Conservation (phyloP, 1,140 invertebrate genomes). For the Diabrotica undecimpunctata region DNA sequence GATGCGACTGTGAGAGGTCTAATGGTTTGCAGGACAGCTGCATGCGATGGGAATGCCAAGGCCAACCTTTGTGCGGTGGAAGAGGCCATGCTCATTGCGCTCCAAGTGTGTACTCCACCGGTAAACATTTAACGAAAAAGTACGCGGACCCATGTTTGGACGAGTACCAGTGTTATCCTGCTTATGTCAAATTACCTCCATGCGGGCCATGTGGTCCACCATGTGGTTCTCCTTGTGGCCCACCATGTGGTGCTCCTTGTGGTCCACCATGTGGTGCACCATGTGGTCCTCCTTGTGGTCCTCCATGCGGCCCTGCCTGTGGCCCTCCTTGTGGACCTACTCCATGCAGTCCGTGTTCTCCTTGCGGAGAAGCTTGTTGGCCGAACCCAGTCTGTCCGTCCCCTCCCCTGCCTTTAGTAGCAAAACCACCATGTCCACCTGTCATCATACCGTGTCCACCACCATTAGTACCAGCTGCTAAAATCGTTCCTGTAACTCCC, state of each 20-base stretch:
- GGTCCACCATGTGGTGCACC: slow-evolving; percentile 19
- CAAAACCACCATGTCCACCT: slow-evolving; percentile 39
- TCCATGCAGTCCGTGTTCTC: slow-evolving; percentile 26
- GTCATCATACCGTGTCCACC: slow-evolving; percentile 35
- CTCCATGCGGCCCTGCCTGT: slow-evolving; percentile 21
- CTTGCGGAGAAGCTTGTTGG: slow-evolving; percentile 28
- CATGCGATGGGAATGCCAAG: slow-evolving; percentile 63
- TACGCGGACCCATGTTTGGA: slow-evolving; percentile 30
- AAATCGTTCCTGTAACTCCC: slow-evolving; percentile 30
- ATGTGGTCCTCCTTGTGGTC: slow-evolving; percentile 21
- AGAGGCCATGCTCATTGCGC: slow-evolving; percentile 64
- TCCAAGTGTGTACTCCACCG: slow-evolving; percentile 44
- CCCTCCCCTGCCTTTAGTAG: slow-evolving; percentile 36
- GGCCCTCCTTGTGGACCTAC: slow-evolving; percentile 24
- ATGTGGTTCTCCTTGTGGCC: slow-evolving; percentile 20
- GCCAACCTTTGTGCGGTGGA: slow-evolving; percentile 62
- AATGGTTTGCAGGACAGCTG: slow-evolving; percentile 67
- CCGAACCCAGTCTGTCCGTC: slow-evolving; percentile 33
- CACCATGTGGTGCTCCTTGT: slow-evolving; percentile 23
- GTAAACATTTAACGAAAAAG: slow-evolving; percentile 35
- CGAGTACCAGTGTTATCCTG: slow-evolving; percentile 42
- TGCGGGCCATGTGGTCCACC: slow-evolving; percentile 30
- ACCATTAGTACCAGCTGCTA: slow-evolving; percentile 35
- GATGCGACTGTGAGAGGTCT: slow-evolving; percentile 70
- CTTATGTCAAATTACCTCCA: slow-evolving; percentile 37